Conservation (phyloP, 2,888 invertebrate genomes). For the Cylindroiulus punctatus region DNA sequence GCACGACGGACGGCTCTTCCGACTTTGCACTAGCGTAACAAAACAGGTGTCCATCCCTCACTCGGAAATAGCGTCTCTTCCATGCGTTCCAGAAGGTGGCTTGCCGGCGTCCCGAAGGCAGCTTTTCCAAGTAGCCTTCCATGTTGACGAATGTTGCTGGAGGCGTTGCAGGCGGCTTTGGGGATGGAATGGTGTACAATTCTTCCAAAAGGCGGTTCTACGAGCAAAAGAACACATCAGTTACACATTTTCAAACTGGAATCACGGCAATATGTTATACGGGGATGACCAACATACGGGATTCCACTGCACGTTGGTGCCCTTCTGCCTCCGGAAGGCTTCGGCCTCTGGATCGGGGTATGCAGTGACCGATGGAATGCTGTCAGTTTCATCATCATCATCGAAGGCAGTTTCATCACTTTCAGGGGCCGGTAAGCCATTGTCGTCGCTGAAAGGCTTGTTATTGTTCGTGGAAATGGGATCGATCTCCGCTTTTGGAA, state of each 20-base stretch:
- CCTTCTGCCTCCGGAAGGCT: conserved; percentile 58
- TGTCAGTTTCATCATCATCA: conserved; percentile 58
- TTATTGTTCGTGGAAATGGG: neutral
- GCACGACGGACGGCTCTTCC: conserved; percentile 66
- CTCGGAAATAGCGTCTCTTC: conserved; percentile 70
- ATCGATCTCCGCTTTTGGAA: neutral
- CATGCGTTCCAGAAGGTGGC: conserved; percentile 72
- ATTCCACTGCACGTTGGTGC: conserved; percentile 61
- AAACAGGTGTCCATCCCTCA: conserved; percentile 69
- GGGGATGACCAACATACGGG: conserved; percentile 60
- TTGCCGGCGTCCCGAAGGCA: conserved; percentile 69
- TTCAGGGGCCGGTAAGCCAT: conserved; percentile 35
- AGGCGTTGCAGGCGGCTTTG: conserved; percentile 55
- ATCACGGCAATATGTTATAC: too few relatives aligned
- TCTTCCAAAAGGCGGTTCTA: conserved; percentile 61
- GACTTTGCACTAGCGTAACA: conserved; percentile 68
- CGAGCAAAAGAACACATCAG: conserved; percentile 25
- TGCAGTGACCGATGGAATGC: conserved; percentile 60
- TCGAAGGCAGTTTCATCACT: conserved; percentile 54
- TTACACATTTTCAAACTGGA: too few relatives aligned
- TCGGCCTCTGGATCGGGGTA: conserved; percentile 59
- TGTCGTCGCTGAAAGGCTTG: neutral
- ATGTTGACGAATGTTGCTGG: conserved; percentile 65
- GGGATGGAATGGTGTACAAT: conserved; percentile 61
- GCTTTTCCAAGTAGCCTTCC: conserved; percentile 70